phyloP scores from a whole-genome alignment of 1,140 invertebrate genomes.

The Capitella teleta region DNA sequence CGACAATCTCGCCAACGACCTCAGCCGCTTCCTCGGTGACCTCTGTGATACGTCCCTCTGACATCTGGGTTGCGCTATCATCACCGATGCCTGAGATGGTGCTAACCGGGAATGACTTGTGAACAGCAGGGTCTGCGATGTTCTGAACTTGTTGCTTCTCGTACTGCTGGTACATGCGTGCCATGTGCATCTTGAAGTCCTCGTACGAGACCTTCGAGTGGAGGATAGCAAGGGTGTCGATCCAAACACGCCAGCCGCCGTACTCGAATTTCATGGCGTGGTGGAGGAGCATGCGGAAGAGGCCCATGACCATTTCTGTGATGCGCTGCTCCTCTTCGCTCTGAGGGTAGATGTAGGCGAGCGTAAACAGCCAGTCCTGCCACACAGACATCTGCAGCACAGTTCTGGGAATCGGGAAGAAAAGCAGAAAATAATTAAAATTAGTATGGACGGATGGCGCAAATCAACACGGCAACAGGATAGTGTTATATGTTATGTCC shows the following conservation, averaged over 20 bases:
- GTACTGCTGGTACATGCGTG: conserved; percentile 86
- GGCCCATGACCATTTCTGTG: conserved; percentile 93
- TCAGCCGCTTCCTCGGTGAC: no score
- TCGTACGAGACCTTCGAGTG: conserved; percentile 98
- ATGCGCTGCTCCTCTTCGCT: conserved; percentile 90
- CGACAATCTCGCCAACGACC: neutral
- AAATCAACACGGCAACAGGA: neutral
- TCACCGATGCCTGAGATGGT: conserved; percentile 68
- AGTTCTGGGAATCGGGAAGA: conserved; percentile 49
- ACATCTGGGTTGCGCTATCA: conserved; percentile 20
- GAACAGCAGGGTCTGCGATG: conserved; percentile 81
- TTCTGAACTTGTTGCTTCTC: conserved; percentile 84
- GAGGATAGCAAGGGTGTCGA: conserved; percentile 96
- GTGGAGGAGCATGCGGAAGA: conserved; percentile 93
- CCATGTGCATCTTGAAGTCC: conserved; percentile 59
- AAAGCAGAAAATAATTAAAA: neutral
- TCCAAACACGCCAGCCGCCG: conserved; percentile 99
- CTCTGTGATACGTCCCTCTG: conserved; percentile 30
- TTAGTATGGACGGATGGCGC: no score
- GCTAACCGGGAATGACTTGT: conserved; percentile 83
- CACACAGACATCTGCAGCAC: conserved; percentile 99
- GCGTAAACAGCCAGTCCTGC: conserved; percentile 99
- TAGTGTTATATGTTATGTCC: neutral
- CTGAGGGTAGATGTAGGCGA: conserved; percentile 95
- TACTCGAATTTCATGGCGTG: conserved; percentile 99